Evolutionary conservation across 2,888 invertebrate species (phyloP), one percentile per base, ranked within the genome.

Genomic region (Torymus tubicola): DNA sequence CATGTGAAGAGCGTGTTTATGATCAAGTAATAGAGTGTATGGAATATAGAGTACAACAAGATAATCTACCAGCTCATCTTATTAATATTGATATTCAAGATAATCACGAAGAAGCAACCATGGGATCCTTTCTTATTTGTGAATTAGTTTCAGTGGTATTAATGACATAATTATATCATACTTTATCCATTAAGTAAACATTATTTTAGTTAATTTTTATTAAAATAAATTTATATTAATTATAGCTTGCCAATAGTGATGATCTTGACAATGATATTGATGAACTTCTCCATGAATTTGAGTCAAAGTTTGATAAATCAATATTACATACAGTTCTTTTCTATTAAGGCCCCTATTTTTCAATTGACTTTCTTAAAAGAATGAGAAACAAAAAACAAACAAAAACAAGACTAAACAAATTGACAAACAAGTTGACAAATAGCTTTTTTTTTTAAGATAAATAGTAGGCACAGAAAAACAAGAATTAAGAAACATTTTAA

Each of bases 51-150:
- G 94, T 95, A 75, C 95, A 96, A 0, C 93, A 94, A 70, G 94
- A 95, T 85, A 96, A 96, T 91, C 95, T 96, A 74, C 96, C 97
- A 8, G 98, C 97, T 2, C 99, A 99, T 92, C 95, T 99, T 63
- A 96, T 99, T 77, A 99, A 99, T 91, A 95, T 99, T 85, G 99
- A 99, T 90, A 98, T 99, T 86, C 98, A 98, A 91, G 99, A 99
- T 92, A 99, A 99, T 92, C 98, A 99, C 85, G 99, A 99, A 91
- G 99, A 99, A 91, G 99, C 99, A 0, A 98, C 99, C 2, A 95
- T 99, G 88, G 99, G 99, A 84, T 99, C 99, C 55, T 99, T 99
- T 92, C 93, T 99, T 86, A 98, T 99, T 85, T 97, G 97, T 91
- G 99, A 99, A 91, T 94, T 99, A 92, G 97, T 98, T 85, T 94